phyloP scores from a whole-genome alignment of 2,888 invertebrate species.

The Lobophora halterata region DNA sequence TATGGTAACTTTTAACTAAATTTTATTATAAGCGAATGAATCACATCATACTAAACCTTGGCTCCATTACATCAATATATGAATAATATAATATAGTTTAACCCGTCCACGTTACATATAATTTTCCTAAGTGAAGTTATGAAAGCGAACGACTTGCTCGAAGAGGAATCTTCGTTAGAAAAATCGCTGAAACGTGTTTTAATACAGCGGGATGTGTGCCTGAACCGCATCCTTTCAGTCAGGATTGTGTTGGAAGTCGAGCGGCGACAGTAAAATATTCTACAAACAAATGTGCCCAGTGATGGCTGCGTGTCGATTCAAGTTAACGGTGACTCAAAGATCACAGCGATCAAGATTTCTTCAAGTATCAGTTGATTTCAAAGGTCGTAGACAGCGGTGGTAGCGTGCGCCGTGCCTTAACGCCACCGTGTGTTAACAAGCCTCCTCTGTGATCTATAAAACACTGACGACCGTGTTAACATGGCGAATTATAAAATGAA shows the following conservation, averaged over 20 bases:
- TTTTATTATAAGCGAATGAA: too few species aligned
- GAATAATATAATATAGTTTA: conserved; percentile 7
- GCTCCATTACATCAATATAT: conserved; percentile 1
- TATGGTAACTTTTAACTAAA: too few species aligned
- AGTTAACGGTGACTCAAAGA: too few species aligned
- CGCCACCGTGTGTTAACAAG: too few species aligned
- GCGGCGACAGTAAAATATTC: conserved; percentile 10
- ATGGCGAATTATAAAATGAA: too few species aligned
- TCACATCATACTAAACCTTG: too few species aligned
- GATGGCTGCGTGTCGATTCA: conserved; percentile 4
- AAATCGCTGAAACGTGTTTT: conserved; percentile 17
- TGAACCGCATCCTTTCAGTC: conserved; percentile 23
- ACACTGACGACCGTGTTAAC: too few species aligned
- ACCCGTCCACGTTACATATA: conserved; percentile 14
- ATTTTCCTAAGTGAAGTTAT: conserved; percentile 18
- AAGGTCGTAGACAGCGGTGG: too few species aligned
- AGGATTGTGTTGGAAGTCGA: conserved; percentile 20
- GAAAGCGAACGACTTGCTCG: conserved; percentile 17
- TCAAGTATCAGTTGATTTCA: too few species aligned
- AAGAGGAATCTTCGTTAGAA: conserved; percentile 16
- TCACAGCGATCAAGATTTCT: too few species aligned
- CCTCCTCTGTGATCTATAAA: too few species aligned
- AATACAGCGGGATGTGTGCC: conserved; percentile 16
- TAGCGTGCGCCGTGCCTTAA: too few species aligned
- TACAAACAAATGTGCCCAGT: conserved; percentile 4